These are phyloP conservation scores for Thalassoma bifasciatum DNA, from an alignment of 2,113 vertebrate genomes.

Conservation along the genomic window DNA sequence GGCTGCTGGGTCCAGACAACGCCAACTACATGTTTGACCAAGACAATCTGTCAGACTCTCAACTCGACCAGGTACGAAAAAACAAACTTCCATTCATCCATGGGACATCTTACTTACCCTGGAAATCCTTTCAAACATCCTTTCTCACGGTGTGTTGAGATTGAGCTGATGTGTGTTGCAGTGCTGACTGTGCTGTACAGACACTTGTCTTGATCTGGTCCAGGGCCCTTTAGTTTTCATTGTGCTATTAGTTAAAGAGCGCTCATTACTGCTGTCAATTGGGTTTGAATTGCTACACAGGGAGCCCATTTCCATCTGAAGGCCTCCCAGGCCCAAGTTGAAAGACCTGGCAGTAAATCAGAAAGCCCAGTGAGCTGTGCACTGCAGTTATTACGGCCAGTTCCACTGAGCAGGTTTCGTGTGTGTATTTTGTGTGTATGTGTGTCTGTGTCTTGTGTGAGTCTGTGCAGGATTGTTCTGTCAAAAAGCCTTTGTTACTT, in stretches of 20 bases:
- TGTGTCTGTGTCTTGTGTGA: slow-evolving; percentile 5
- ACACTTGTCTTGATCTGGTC: slow-evolving; percentile 24
- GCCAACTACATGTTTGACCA: slow-evolving; percentile 89
- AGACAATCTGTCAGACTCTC: slow-evolving; percentile 81
- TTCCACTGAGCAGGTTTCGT: neutral
- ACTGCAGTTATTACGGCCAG: slow-evolving; percentile 32
- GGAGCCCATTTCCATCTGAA: slow-evolving; percentile 45
- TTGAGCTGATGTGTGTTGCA: slow-evolving; percentile 1
- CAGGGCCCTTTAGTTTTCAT: slow-evolving; percentile 34
- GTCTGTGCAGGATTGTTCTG: slow-evolving; percentile 25
- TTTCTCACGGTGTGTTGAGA: slow-evolving; percentile 1
- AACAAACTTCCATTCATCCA: neutral
- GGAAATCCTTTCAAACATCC: neutral
- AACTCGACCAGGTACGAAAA: slow-evolving; percentile 86
- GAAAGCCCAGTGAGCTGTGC: slow-evolving; percentile 20
- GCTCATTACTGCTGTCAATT: slow-evolving; percentile 21
- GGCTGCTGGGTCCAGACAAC: slow-evolving; percentile 91
- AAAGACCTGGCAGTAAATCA: slow-evolving; percentile 36
- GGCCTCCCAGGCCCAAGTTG: slow-evolving; percentile 19
- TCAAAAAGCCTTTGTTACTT: slow-evolving; percentile 40
- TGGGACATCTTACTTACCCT: no score
- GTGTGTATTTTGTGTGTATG: slow-evolving; percentile 11
- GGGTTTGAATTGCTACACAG: slow-evolving; percentile 44
- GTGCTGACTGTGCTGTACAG: neutral
- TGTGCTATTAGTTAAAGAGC: slow-evolving; percentile 20